Conservation (phyloP, 2,797 vertebrate genomes). For the Clarias fuscus region DNA sequence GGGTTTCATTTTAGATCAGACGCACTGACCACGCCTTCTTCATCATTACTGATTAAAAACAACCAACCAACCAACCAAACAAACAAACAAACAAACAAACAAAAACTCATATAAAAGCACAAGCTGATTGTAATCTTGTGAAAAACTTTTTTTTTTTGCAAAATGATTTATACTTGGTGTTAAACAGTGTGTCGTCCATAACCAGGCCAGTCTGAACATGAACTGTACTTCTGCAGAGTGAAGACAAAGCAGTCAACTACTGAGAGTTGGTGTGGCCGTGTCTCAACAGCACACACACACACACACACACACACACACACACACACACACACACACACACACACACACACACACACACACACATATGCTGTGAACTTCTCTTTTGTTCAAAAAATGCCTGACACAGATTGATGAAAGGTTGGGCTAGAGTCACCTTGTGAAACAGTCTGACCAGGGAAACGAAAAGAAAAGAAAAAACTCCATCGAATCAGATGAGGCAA, state of each 20-base stretch:
- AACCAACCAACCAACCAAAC: no score
- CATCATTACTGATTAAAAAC: neutral
- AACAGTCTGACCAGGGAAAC: neutral
- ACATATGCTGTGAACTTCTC: neutral
- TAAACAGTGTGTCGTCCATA: neutral
- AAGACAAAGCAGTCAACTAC: neutral
- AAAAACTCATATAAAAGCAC: neutral
- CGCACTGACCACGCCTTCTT: neutral
- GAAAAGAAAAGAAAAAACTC: no score
- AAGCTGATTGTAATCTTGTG: neutral
- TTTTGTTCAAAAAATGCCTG: no score
- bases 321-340: neutral
- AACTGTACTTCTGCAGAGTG: neutral
- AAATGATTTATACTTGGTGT: neutral
- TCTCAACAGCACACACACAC: neutral
- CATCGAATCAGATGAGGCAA: no score
- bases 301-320: neutral
- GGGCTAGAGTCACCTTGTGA: neutral
- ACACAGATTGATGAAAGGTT: neutral
- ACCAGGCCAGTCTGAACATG: slow-evolving; percentile 16
- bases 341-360: neutral
- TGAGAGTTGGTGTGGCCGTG: neutral
- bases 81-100: no score
- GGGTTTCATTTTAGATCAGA: neutral
- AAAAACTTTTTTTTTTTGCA: neutral